These are phyloP conservation scores for Pristionchus japonicus DNA, from an alignment of 2,888 invertebrate species.

Conservation along the genomic window DNA sequence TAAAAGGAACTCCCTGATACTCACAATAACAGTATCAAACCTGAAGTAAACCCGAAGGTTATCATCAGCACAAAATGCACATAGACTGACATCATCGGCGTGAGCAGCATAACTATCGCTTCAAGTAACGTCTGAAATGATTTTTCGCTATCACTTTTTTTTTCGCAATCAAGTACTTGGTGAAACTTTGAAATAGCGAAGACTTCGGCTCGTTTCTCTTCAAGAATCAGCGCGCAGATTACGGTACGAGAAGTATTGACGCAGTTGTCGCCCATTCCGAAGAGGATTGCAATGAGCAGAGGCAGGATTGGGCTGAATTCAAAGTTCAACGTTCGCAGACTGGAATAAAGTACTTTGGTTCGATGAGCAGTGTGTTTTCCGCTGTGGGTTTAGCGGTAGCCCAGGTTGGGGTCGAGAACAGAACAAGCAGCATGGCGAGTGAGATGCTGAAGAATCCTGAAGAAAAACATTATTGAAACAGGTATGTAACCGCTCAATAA, in stretches of 20 bases:
- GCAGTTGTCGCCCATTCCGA: not conserved
- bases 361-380: not conserved
- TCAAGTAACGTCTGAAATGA: too few relatives aligned
- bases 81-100: too few relatives aligned
- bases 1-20: too few relatives aligned
- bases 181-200: not conserved
- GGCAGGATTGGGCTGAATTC: not conserved
- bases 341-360: slow-evolving; percentile 31
- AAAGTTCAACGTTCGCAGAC: too few relatives aligned
- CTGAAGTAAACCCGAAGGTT: too few relatives aligned
- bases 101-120: too few relatives aligned
- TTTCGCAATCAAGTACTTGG: too few relatives aligned
- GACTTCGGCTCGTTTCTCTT: not conserved
- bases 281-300: not conserved
- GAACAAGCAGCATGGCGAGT: not conserved
- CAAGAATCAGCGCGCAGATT: not conserved
- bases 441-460: not conserved
- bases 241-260: not conserved
- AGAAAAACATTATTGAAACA: too few relatives aligned
- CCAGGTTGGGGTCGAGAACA: not conserved
- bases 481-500: not conserved
- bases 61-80: too few relatives aligned
- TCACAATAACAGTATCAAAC: too few relatives aligned
- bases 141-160: too few relatives aligned
- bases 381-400: not conserved